phyloP scores from a whole-genome alignment of 2,113 vertebrate species.

The Orycteropus afer region DNA sequence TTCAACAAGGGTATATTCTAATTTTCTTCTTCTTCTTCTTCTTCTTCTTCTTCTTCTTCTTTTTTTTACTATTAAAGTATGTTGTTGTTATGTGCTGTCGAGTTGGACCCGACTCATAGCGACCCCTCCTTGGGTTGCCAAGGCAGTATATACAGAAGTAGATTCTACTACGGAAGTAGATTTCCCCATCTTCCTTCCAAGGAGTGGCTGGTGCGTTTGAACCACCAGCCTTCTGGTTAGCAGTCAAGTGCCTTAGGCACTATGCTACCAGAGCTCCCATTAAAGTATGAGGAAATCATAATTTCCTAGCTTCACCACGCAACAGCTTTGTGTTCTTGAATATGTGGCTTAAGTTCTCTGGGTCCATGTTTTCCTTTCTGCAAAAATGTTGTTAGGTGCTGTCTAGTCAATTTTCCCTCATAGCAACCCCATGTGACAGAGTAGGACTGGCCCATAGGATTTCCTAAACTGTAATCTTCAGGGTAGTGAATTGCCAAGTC shows the following conservation, averaged over 20 bases:
- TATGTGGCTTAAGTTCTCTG: not conserved
- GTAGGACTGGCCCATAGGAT: not conserved
- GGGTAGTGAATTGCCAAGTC: not conserved
- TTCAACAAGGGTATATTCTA: not conserved
- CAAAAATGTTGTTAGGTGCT: slow-evolving; percentile 43
- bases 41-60: too few species aligned
- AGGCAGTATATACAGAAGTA: too few species aligned
- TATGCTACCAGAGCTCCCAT: too few species aligned
- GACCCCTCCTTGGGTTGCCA: too few species aligned
- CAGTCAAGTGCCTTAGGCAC: too few species aligned
- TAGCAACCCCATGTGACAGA: not conserved
- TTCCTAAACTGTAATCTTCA: not conserved
- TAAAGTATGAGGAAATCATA: not conserved
- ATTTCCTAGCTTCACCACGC: not conserved
- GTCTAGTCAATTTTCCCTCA: not conserved
- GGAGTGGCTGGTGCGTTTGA: too few species aligned
- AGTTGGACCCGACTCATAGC: too few species aligned
- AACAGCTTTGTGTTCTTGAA: not conserved
- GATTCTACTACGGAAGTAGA: too few species aligned
- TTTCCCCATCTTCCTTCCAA: too few species aligned
- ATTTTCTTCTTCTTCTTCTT: not conserved
- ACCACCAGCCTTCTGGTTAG: too few species aligned
- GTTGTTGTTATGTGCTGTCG: too few species aligned
- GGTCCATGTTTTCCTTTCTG: not conserved
- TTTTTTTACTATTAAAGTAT: too few species aligned